Conservation (phyloP, 2,797 vertebrate genomes). For the Parambassis ranga region DNA sequence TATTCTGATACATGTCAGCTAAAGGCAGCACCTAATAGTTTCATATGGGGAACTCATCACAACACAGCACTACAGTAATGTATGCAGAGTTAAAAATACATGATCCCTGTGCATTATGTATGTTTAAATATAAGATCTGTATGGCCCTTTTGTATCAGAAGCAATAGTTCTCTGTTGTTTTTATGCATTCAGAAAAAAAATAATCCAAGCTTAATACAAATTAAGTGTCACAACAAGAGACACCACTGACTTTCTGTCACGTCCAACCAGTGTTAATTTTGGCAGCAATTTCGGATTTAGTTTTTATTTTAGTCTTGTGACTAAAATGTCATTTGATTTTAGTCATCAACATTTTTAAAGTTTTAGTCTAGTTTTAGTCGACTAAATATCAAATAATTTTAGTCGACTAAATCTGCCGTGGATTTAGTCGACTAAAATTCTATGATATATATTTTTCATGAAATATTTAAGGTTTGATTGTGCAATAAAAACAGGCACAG, state of each 20-base stretch:
- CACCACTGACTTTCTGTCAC: slow-evolving; percentile 14
- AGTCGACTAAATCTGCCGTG: too few species aligned
- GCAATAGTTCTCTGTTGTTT: slow-evolving; percentile 52
- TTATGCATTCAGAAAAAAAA: slow-evolving; percentile 40
- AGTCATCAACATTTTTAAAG: too few species aligned
- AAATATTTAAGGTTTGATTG: too few species aligned
- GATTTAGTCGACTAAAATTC: too few species aligned
- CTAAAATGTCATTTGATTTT: too few species aligned
- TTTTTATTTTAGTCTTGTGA: too few species aligned
- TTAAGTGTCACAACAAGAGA: slow-evolving; percentile 10
- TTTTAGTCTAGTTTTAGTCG: too few species aligned
- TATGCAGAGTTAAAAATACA: slow-evolving; percentile 63
- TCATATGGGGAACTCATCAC: slow-evolving; percentile 35
- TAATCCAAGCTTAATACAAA: slow-evolving; percentile 16
- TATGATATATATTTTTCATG: too few species aligned
- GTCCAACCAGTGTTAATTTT: too few species aligned
- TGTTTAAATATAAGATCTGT: slow-evolving; percentile 73
- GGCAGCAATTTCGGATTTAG: too few species aligned
- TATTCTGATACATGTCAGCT: slow-evolving; percentile 53
- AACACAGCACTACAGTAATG: slow-evolving; percentile 23
- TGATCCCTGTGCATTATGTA: slow-evolving; percentile 63
- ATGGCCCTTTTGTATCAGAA: slow-evolving; percentile 45
- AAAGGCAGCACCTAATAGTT: slow-evolving; percentile 25
- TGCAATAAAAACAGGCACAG: too few species aligned
- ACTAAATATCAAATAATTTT: too few species aligned